Evolutionary conservation across 2,797 vertebrate species (phyloP).

Genomic region (Centropyge bicolor): DNA sequence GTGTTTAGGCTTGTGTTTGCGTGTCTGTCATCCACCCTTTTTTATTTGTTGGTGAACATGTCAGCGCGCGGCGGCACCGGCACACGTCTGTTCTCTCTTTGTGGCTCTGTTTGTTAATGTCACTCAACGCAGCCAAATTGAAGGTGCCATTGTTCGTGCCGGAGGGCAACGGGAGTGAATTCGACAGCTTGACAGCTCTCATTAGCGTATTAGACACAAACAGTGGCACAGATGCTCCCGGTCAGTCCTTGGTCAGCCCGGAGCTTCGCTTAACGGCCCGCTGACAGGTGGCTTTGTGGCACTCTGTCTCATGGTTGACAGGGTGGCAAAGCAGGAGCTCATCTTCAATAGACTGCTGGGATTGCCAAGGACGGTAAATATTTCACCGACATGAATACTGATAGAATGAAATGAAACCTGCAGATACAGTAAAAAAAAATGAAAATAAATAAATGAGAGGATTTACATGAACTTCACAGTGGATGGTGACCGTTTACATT

Average conservation of each 20-base stretch:
- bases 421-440: background rate
- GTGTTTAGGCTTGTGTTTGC: conserved; percentile 23
- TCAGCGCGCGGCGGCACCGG: conserved; percentile 31
- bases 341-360: conserved; percentile 71
- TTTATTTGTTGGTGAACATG: conserved; percentile 60
- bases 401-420: conserved; percentile 30
- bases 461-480: background rate
- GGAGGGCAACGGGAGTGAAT: conserved; percentile 76
- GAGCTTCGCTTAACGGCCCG: conserved; percentile 73
- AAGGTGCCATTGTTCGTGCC: conserved; percentile 82
- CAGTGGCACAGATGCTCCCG: conserved; percentile 84
- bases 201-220: conserved; percentile 85
- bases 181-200: conserved; percentile 84
- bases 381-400: conserved; percentile 51
- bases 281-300: conserved; percentile 86
- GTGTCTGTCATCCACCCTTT: conserved; percentile 9
- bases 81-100: conserved; percentile 68
- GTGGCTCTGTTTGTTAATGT: conserved; percentile 74
- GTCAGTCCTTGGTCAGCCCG: conserved; percentile 81
- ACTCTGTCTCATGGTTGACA: conserved; percentile 81
- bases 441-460: conserved; percentile 2
- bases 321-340: conserved; percentile 75
- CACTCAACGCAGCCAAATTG: conserved; percentile 80
- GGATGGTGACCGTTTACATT: background rate
- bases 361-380: conserved; percentile 70